A percentile compares a stretch with the other conserved stretches of the same genome.
Conservation (phyloP, 2,888 invertebrate genomes). For the Epinotia demarniana region DNA sequence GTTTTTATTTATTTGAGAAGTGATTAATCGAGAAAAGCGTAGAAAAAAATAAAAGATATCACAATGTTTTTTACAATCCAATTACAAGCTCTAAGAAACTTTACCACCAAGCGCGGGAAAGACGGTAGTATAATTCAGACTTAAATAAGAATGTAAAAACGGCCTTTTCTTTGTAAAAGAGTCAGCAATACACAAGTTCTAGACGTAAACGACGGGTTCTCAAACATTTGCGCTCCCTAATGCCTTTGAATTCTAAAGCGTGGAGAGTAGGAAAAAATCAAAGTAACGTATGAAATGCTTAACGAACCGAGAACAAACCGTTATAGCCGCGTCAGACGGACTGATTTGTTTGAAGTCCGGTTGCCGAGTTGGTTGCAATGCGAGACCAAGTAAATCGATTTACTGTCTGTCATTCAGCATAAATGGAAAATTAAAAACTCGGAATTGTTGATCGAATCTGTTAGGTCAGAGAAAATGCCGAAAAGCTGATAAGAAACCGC, state of each 20-base stretch:
- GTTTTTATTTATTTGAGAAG: too few relatives aligned
- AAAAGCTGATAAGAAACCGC: too few relatives aligned
- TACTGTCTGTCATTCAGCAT: too few relatives aligned
- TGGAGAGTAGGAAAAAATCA: slow-evolving; percentile 27
- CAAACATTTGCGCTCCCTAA: slow-evolving; percentile 41
- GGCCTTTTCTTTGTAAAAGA: neutral
- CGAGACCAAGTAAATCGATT: too few relatives aligned
- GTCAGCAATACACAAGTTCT: slow-evolving; percentile 4
- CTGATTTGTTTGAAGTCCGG: neutral
- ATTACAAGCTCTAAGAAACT: too few relatives aligned
- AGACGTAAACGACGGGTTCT: slow-evolving; percentile 9
- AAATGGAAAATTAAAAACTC: too few relatives aligned
- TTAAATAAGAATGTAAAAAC: neutral
- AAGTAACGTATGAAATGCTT: slow-evolving; percentile 31
- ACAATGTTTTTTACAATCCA: neutral
- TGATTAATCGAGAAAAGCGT: too few relatives aligned
- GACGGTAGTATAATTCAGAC: neutral
- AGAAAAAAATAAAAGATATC: too few relatives aligned
- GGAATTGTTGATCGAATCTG: too few relatives aligned
- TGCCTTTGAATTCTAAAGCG: slow-evolving; percentile 36
- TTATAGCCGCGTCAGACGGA: neutral
- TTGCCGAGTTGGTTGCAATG: neutral
- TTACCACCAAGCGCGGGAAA: neutral
- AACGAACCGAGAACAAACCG: slow-evolving; percentile 33
- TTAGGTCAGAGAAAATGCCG: too few relatives aligned